Conservation (phyloP, 2,888 invertebrate species). For the Dendrolimus houi region DNA sequence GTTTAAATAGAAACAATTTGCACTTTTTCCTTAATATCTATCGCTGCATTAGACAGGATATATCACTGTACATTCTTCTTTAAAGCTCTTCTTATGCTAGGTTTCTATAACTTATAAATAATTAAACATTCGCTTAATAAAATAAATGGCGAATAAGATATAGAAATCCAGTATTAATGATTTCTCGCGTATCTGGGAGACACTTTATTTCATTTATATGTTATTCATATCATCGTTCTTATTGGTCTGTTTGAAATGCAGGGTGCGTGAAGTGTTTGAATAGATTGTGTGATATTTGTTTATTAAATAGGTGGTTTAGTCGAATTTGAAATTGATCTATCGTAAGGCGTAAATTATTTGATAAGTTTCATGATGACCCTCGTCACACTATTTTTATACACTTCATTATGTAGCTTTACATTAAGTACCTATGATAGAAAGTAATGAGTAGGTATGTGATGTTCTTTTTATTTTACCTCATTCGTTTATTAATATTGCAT, state of each 20-base stretch:
- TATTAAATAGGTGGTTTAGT: conserved; percentile 48
- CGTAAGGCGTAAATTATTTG: conserved; percentile 46
- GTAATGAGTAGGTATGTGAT: conserved; percentile 38
- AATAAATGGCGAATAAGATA: no score
- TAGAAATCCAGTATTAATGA: no score
- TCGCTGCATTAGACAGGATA: no score
- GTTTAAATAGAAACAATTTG: no score
- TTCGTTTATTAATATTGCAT: conserved; percentile 51
- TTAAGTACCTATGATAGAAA: conserved; percentile 26
- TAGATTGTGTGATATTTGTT: conserved; percentile 51
- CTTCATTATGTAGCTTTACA: conserved; percentile 43
- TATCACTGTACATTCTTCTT: no score
- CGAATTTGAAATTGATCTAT: conserved; percentile 42
- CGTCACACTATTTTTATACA: conserved; percentile 51
- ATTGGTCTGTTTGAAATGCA: conserved; percentile 10
- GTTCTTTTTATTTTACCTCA: conserved; percentile 47
- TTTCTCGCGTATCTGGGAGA: no score
- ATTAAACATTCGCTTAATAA: no score
- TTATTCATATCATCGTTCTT: not conserved
- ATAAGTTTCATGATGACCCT: conserved; percentile 38
- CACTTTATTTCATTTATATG: not conserved
- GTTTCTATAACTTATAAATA: no score
- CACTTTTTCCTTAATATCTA: no score
- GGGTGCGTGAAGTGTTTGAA: conserved; percentile 11
- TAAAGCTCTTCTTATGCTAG: no score